Percentiles rank a stretch among this genome's conserved stretches.
Conservation (phyloP, 2,888 invertebrate genomes). For the Parnassius apollo region DNA sequence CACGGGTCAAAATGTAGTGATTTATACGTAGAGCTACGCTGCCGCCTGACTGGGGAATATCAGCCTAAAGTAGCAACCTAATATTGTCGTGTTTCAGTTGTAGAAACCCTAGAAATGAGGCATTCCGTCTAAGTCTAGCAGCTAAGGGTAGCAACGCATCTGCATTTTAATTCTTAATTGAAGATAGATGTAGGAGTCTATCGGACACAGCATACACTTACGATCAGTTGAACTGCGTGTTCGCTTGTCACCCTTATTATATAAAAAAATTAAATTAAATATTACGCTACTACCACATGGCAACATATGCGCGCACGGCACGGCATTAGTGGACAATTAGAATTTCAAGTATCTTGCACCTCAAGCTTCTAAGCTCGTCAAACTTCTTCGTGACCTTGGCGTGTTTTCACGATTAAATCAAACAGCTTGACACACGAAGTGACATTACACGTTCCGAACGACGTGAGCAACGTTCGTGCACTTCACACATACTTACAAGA, state of each 20-base stretch:
- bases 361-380: constrained; percentile 4
- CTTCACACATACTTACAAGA: constrained; percentile 36
- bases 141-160: too few relatives aligned
- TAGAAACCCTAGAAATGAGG: too few relatives aligned
- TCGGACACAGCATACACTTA: too few relatives aligned
- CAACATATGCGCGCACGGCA: too few relatives aligned
- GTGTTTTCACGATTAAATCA: constrained; percentile 16
- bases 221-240: neutral
- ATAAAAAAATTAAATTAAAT: neutral
- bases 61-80: too few relatives aligned
- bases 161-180: too few relatives aligned
- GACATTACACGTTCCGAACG: neutral
- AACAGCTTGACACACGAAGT: constrained; percentile 14
- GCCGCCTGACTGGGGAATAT: too few relatives aligned
- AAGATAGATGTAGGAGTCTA: too few relatives aligned
- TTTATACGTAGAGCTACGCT: too few relatives aligned
- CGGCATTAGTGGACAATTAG: neutral
- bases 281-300: neutral
- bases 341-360: neutral
- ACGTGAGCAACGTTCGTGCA: constrained; percentile 27
- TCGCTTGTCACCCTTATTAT: neutral
- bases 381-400: constrained; percentile 22
- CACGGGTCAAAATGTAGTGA: too few relatives aligned
- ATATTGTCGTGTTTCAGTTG: too few relatives aligned
- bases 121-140: too few relatives aligned